A percentile compares a stretch with the other conserved stretches of the same genome.
These are phyloP conservation scores for Nothobranchius kuhntae DNA, from an alignment of 2,113 vertebrate genomes.

Conservation along the genomic window DNA sequence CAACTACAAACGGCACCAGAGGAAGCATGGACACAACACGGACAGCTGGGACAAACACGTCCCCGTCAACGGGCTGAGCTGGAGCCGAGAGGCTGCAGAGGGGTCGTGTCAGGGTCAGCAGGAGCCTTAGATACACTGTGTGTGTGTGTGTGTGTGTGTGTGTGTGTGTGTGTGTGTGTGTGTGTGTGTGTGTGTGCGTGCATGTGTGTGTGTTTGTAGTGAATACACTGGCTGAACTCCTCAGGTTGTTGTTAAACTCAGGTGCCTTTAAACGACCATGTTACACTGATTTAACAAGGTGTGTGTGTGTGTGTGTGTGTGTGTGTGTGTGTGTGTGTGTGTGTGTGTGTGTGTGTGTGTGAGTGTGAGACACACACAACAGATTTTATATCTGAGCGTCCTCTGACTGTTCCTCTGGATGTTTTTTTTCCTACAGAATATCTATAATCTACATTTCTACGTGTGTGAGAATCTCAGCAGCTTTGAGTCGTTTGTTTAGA, in stretches of 20 bases:
- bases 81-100: constrained; percentile 25
- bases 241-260: constrained; percentile 48
- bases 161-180: not conserved
- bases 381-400: too few relatives aligned
- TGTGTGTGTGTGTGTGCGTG: not conserved
- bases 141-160: not conserved
- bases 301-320: constrained; percentile 4
- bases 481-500: not conserved
- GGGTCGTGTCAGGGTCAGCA: constrained; percentile 22
- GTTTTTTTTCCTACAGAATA: constrained; percentile 24
- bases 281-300: constrained; percentile 48
- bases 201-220: not conserved
- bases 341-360: too few relatives aligned
- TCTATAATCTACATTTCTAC: constrained; percentile 45
- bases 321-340: too few relatives aligned
- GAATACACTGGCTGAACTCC: constrained; percentile 49
- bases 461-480: not conserved
- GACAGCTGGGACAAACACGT: constrained; percentile 83
- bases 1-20: constrained; percentile 99
- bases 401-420: too few relatives aligned
- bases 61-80: constrained; percentile 20
- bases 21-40: constrained; percentile 87
- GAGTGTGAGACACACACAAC: too few relatives aligned
- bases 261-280: constrained; percentile 59
- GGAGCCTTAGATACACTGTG: constrained; percentile 10